Percentiles rank a stretch among this genome's conserved stretches.
Evolutionary conservation across 2,797 vertebrate species (phyloP).

Genomic region (Harpagifer antarcticus): DNA sequence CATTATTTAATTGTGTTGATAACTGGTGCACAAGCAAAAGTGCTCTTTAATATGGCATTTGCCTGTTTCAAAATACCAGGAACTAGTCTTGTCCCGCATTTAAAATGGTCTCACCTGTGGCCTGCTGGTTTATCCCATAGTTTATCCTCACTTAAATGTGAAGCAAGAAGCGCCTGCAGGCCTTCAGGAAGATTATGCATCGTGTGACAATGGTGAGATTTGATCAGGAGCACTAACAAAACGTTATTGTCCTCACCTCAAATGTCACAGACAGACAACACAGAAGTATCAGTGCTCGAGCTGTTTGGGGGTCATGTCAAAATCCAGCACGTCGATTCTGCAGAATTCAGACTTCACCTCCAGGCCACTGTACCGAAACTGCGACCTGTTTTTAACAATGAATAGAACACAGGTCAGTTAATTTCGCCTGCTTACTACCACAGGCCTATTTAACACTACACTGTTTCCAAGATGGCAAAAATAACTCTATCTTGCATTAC

Average conservation of each 20-base stretch:
- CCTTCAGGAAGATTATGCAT: conserved; percentile 49
- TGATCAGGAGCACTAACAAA: conserved; percentile 65
- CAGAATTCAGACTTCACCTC: conserved; percentile 11
- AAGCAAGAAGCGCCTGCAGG: conserved; percentile 39
- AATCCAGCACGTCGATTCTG: conserved; percentile 17
- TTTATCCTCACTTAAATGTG: not conserved
- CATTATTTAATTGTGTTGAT: not conserved
- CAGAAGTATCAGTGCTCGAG: conserved; percentile 41
- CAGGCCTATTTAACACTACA: not conserved
- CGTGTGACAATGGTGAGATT: conserved; percentile 70
- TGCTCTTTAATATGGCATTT: not conserved
- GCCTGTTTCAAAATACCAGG: not conserved
- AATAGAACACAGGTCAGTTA: not conserved
- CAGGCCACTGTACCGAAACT: not conserved
- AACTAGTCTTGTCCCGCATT: conserved; percentile 5
- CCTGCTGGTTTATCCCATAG: not conserved
- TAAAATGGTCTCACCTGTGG: not conserved
- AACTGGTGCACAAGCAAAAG: not conserved
- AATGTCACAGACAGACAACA: conserved; percentile 46
- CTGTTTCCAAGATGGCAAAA: too few relatives aligned
- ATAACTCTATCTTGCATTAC: not conserved
- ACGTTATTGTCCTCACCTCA: conserved; percentile 62
- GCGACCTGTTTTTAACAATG: not conserved
- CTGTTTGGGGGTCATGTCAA: conserved; percentile 25
- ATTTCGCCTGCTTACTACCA: not conserved